phyloP scores from a whole-genome alignment of 1,140 invertebrate genomes.

The Micrasema minimum region DNA sequence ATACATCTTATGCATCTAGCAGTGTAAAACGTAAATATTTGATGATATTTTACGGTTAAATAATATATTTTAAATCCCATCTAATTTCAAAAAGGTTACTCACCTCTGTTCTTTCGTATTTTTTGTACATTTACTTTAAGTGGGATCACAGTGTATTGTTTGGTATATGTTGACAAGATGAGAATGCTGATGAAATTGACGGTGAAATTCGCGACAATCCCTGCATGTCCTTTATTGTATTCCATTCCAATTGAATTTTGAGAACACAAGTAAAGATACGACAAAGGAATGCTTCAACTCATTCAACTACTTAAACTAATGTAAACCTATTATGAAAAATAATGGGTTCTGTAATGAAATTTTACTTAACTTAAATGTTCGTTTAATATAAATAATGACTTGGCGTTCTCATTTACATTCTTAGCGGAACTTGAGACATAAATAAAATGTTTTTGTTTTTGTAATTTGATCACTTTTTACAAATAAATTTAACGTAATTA shows the following conservation, averaged over 20 bases:
- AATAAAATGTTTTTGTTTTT: too few relatives aligned
- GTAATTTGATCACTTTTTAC: too few relatives aligned
- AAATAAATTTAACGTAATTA: too few relatives aligned
- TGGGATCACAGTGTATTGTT: neutral
- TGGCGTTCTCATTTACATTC: neutral
- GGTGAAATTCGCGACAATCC: neutral
- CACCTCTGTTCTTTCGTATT: neutral
- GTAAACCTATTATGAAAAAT: too few relatives aligned
- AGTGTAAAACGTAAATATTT: too few relatives aligned
- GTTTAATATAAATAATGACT: conserved; percentile 10
- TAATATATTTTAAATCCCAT: too few relatives aligned
- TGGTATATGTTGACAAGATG: neutral
- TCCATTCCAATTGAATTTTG: neutral
- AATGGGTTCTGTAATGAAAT: conserved; percentile 2
- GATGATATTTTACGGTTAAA: too few relatives aligned
- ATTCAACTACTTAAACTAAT: too few relatives aligned
- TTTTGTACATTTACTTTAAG: neutral
- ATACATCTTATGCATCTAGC: too few relatives aligned
- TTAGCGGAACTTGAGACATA: too few relatives aligned
- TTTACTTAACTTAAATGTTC: neutral
- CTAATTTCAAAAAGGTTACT: too few relatives aligned
- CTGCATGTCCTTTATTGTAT: neutral
- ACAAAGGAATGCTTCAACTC: too few relatives aligned
- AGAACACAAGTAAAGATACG: neutral
- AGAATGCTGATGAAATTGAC: neutral